A percentile compares a stretch with the other conserved stretches of the same genome.
Evolutionary conservation across 2,797 vertebrate species (phyloP).

Genomic region (Coreius guichenoti): DNA sequence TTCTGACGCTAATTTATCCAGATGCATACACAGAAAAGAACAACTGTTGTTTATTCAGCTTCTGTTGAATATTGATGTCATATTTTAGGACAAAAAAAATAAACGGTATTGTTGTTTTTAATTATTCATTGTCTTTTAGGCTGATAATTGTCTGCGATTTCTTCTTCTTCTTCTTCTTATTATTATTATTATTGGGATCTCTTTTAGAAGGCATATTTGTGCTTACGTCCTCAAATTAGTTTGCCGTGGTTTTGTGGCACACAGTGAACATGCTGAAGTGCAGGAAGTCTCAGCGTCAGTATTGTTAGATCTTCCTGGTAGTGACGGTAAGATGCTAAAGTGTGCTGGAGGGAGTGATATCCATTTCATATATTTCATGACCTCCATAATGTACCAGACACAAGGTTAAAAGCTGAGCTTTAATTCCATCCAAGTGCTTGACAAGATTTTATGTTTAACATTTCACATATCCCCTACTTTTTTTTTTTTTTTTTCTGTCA

Average conservation of each 20-base stretch:
- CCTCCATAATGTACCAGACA: slow-evolving; percentile 26
- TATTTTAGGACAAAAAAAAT: slow-evolving; percentile 62
- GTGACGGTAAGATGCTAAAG: slow-evolving; percentile 17
- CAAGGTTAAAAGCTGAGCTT: slow-evolving; percentile 30
- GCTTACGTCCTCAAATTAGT: slow-evolving; percentile 20
- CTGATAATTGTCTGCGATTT: neutral
- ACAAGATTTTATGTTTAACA: slow-evolving; percentile 15
- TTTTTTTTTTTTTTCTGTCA: slow-evolving; percentile 1
- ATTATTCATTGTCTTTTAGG: neutral
- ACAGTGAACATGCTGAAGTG: slow-evolving; percentile 44
- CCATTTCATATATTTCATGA: slow-evolving; percentile 38
- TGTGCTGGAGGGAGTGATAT: slow-evolving; percentile 19
- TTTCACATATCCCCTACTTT: neutral
- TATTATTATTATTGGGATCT: neutral
- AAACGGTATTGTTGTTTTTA: slow-evolving; percentile 57
- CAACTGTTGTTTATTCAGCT: slow-evolving; percentile 70
- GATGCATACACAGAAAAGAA: slow-evolving; percentile 70
- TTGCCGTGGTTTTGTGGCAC: slow-evolving; percentile 36
- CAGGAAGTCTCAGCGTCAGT: slow-evolving; percentile 40
- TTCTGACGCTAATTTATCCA: slow-evolving; percentile 65
- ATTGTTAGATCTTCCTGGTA: slow-evolving; percentile 27
- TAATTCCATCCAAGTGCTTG: neutral
- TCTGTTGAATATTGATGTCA: slow-evolving; percentile 63
- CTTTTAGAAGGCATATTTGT: neutral
- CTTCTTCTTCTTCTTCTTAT: neutral